Percentiles rank a stretch among this genome's conserved stretches.
Conservation (phyloP, 2,113 vertebrate species). For the Silurus asotus region DNA sequence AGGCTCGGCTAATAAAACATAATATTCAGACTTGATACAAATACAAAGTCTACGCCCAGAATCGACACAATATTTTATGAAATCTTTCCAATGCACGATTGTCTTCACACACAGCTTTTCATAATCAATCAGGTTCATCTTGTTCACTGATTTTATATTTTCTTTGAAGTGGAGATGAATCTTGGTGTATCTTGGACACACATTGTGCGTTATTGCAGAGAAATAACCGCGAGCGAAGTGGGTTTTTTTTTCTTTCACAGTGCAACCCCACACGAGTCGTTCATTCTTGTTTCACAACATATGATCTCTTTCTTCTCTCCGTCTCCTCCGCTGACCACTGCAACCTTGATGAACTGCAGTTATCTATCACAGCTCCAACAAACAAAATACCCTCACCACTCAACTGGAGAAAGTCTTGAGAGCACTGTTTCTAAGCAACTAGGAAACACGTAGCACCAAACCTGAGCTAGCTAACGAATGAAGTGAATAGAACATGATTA, state of each 20-base stretch:
- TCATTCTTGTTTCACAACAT: no score
- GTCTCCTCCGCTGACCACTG: not conserved
- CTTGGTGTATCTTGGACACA: not conserved
- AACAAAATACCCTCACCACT: not conserved
- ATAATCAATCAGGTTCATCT: not conserved
- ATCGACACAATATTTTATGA: not conserved
- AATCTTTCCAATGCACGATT: no score
- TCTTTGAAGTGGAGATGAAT: not conserved
- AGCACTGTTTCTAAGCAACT: not conserved
- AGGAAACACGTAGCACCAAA: not conserved
- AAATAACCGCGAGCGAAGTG: not conserved
- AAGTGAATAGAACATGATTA: not conserved
- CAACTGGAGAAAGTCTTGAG: not conserved
- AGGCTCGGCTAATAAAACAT: not conserved
- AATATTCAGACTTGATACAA: not conserved
- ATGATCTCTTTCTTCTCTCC: not conserved
- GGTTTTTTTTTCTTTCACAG: not conserved
- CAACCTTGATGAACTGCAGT: not conserved
- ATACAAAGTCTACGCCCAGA: not conserved
- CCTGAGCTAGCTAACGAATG: not conserved
- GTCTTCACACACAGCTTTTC: no score
- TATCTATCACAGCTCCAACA: not conserved
- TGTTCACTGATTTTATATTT: not conserved
- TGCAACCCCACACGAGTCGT: not conserved
- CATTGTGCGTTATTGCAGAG: no score